phyloP scores from a whole-genome alignment of 2,888 invertebrate genomes.

The Creontiades dilutus region DNA sequence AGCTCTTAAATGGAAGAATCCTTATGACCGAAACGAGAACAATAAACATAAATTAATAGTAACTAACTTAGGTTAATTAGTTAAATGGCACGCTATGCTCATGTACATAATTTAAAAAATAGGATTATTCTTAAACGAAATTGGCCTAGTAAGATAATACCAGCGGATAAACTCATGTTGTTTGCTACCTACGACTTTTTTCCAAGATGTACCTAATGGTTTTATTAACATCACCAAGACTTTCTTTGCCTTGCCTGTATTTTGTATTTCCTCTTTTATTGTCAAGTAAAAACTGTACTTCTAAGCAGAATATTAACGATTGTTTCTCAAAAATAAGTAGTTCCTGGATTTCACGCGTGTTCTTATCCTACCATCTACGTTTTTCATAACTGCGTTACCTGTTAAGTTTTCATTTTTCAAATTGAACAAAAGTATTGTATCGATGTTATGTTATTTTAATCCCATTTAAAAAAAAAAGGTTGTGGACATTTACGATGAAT shows the following conservation, averaged over 20 bases:
- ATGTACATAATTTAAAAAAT: constrained; percentile 64
- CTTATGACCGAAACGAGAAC: constrained; percentile 59
- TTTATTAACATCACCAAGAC: constrained; percentile 6
- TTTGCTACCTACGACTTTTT: constrained; percentile 9
- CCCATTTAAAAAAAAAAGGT: neutral
- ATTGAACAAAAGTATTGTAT: constrained; percentile 31
- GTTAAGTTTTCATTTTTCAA: constrained; percentile 39
- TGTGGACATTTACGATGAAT: constrained; percentile 42
- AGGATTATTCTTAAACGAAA: constrained; percentile 57
- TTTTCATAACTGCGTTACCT: constrained; percentile 37
- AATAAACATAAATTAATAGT: constrained; percentile 37
- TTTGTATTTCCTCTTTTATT: neutral
- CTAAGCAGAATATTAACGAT: neutral
- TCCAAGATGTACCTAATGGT: constrained; percentile 12
- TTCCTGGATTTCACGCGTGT: constrained; percentile 19
- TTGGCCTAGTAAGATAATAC: constrained; percentile 69
- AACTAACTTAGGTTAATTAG: constrained; percentile 33
- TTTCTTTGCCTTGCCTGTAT: constrained; percentile 32
- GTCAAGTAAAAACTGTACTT: neutral
- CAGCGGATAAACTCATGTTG: constrained; percentile 27
- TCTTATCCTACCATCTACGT: neutral
- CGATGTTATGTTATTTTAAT: constrained; percentile 20
- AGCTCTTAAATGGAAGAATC: constrained; percentile 56
- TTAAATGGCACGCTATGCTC: constrained; percentile 64
- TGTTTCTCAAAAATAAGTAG: neutral